phyloP scores from a whole-genome alignment of 2,113 vertebrate genomes.

The Ameiurus melas region DNA sequence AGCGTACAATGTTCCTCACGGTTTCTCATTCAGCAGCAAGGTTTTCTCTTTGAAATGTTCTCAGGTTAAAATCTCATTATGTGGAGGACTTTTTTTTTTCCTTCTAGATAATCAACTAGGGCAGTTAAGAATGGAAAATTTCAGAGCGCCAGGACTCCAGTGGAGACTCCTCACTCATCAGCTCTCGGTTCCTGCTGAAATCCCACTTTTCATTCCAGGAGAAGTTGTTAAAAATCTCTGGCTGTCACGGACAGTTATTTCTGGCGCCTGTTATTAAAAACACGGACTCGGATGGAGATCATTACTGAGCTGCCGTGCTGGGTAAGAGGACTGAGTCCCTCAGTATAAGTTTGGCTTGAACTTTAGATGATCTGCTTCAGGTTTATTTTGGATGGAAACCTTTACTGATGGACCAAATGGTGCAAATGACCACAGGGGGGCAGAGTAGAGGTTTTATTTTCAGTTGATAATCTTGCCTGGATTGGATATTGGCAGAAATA shows the following conservation, averaged over 20 bases:
- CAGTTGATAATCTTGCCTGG: background rate
- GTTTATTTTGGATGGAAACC: background rate
- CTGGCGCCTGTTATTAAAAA: background rate
- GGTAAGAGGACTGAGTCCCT: background rate
- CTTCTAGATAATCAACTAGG: background rate
- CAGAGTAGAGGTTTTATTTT: background rate
- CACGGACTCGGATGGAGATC: background rate
- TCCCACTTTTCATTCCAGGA: background rate
- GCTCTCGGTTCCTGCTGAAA: background rate
- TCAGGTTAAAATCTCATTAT: background rate
- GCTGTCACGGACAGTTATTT: background rate
- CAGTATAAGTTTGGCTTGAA: background rate
- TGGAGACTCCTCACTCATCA: background rate
- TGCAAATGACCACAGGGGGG: background rate
- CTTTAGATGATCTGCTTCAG: background rate
- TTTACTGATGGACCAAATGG: background rate
- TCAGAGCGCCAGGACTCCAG: background rate
- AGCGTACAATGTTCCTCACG: background rate
- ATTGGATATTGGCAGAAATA: background rate
- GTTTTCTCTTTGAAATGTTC: background rate
- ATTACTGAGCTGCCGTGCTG: background rate
- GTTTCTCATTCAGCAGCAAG: background rate
- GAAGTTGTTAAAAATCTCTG: background rate
- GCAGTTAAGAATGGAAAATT: background rate
- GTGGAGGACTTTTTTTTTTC: too few species aligned